Evolutionary conservation across 2,797 vertebrate genomes (phyloP), one percentile per base, ranked within the genome.

Genomic region (Pogonophryne albipinna): DNA sequence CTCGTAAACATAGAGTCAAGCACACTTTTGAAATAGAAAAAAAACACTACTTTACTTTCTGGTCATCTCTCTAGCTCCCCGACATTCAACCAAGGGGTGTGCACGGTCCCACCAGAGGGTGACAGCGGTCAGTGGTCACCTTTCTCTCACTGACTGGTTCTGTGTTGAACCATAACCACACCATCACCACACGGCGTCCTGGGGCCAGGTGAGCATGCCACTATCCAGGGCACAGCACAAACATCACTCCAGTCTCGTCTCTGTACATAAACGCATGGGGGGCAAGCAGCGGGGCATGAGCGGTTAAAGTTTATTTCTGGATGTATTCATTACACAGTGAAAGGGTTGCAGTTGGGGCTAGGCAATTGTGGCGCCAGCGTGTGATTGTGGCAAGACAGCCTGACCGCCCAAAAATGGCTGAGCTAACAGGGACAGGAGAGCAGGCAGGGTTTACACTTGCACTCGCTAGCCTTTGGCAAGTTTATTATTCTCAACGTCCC

Each of bases 361-460:
- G 85, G 87, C 90, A 89, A 95, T 95, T 94, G 95, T 96, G 97
- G 96, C 94, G 94, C 96, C 96, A 98, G 95, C 75, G 38, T 96
- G 93, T 95, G 96, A 98, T 97, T 98, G 96, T 97, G 97, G 97
- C 93, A 98, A 98, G 97, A 97, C 96, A 10, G 95, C 87, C 95
- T 96, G 96, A 97, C 97, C 97, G 93, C 96, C 83, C 91, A 91
- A 95, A 98, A 97, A 97, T 92, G 96, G 96, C 96, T 97, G 96
- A 97, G 96, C 95, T 96, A 95, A 97, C 95, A 97, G 94, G 91
- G 95, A 89, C 73, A 85, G 93, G 44, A 90, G 94, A 77, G 66
- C 85, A 78, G 88, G 91, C 91, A 90, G 93, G 93, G 91, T 92
- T 91, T 94, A 85, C 90, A 93, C 93, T 92, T 88, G 85, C 87